These are phyloP conservation scores for Podabrus alpinus DNA, from an alignment of 2,888 invertebrate species.

Conservation along the genomic window DNA sequence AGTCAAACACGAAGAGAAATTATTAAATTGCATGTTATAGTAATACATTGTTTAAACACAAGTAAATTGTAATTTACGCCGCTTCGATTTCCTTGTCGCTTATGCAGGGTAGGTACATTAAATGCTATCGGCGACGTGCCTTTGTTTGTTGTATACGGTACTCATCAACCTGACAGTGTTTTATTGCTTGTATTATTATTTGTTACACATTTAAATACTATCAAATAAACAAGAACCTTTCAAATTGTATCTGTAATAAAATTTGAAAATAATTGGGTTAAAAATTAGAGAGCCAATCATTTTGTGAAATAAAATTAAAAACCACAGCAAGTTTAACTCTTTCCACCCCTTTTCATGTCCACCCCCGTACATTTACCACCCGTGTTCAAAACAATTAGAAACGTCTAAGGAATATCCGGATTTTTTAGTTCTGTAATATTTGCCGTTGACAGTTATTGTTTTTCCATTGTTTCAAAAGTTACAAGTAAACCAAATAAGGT, in stretches of 20 bases:
- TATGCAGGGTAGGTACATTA: background rate
- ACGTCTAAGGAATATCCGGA: too few relatives aligned
- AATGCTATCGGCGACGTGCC: background rate
- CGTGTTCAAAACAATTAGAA: too few relatives aligned
- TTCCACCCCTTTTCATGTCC: too few relatives aligned
- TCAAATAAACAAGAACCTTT: background rate
- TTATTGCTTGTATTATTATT: background rate
- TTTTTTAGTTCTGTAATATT: too few relatives aligned
- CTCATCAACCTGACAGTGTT: background rate
- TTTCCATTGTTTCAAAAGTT: too few relatives aligned
- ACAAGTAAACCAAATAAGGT: too few relatives aligned
- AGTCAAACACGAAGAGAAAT: background rate
- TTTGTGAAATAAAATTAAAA: too few relatives aligned
- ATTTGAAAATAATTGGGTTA: too few relatives aligned
- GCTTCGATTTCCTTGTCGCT: background rate
- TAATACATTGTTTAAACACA: background rate
- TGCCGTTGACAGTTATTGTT: too few relatives aligned
- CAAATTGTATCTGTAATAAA: background rate
- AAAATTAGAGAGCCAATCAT: too few relatives aligned
- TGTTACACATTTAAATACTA: background rate
- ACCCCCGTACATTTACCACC: too few relatives aligned
- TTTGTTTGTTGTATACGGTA: background rate
- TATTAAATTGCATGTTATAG: background rate
- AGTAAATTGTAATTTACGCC: background rate
- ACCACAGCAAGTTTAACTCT: too few relatives aligned